Evolutionary conservation across 2,797 vertebrate genomes (phyloP).

Genomic region (Sarcoramphus papa): DNA sequence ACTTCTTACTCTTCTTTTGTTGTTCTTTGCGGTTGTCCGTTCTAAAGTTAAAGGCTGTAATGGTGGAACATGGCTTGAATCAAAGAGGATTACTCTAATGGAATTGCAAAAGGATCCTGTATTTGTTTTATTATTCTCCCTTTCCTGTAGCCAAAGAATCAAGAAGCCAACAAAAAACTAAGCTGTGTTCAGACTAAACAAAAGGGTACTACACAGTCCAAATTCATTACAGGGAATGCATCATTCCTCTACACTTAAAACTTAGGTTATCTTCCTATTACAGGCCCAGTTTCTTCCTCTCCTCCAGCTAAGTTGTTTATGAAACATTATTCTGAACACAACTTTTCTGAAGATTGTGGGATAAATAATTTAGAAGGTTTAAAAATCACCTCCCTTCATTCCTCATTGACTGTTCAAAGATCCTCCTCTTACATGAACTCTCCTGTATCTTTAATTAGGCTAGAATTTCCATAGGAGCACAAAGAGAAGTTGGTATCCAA

Average conservation of each 20-base stretch:
- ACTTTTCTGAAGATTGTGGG: not conserved
- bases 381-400: not conserved
- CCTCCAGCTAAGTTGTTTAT: not conserved
- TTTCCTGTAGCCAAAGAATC: conserved; percentile 26
- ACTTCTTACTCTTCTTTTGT: not conserved
- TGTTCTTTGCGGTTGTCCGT: not conserved
- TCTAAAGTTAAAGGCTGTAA: not conserved
- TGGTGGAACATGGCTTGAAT: not conserved
- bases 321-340: not conserved
- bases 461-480: conserved; percentile 8
- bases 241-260: not conserved
- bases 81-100: not conserved
- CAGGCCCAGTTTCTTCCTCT: not conserved
- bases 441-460: not conserved
- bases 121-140: conserved; percentile 22
- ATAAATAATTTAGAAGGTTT: not conserved
- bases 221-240: not conserved
- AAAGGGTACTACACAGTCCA: not conserved
- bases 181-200: conserved; percentile 44
- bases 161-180: conserved; percentile 15
- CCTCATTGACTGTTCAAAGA: not conserved
- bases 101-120: not conserved
- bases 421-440: not conserved
- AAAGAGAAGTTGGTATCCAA: not conserved
- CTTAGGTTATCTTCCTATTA: not conserved